Evolutionary conservation across 1,140 invertebrate species (phyloP).

Genomic region (Heliconius hewitsoni): DNA sequence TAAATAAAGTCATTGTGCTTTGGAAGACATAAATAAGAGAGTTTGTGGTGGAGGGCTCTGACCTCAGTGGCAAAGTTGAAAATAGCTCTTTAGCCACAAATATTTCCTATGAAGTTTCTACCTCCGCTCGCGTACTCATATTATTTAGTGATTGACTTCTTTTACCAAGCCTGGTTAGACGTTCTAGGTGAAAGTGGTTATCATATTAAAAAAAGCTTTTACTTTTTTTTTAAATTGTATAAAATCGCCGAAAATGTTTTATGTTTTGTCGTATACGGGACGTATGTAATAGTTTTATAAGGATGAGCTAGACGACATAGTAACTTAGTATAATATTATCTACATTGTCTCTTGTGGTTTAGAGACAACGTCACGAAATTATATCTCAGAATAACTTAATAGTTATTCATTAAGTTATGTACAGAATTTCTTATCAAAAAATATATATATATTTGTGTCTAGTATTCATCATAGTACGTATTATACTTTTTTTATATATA

Average conservation of each 20-base stretch:
- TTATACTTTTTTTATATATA: no score
- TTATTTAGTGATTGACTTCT: background rate
- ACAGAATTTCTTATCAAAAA: no score
- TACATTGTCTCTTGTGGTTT: no score
- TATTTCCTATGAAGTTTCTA: background rate
- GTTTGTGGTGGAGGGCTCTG: background rate
- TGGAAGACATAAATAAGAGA: background rate
- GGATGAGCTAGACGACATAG: no score
- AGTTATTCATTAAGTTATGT: no score
- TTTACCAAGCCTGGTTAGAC: background rate
- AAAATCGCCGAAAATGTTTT: background rate
- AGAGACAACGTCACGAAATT: no score
- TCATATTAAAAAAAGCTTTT: background rate
- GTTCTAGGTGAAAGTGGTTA: background rate
- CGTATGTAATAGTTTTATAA: no score
- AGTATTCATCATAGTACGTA: no score
- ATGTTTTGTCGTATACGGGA: no score
- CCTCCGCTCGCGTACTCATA: background rate
- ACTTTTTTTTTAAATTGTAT: background rate
- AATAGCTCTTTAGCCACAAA: background rate
- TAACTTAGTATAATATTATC: no score
- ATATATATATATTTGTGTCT: no score
- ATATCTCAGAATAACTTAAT: no score
- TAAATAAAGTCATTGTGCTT: background rate
- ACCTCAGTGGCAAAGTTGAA: background rate